Percentiles rank a stretch among this genome's conserved stretches.
phyloP scores from a whole-genome alignment of 2,113 vertebrate species.

The Pteruthius melanotis region DNA sequence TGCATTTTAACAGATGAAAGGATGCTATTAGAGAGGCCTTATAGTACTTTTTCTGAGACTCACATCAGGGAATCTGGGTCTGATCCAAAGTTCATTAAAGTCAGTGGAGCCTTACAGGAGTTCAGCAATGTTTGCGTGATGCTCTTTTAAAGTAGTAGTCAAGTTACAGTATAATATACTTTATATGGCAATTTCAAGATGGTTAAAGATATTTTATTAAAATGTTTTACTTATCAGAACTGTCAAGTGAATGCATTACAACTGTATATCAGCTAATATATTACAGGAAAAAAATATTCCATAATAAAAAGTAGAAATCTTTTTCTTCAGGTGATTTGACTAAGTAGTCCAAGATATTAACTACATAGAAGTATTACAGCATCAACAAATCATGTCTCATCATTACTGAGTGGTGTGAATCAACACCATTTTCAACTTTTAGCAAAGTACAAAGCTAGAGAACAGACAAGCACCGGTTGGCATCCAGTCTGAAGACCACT shows the following conservation, averaged over 20 bases:
- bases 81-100: background rate
- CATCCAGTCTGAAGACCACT: background rate
- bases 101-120: background rate
- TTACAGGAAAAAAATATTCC: background rate
- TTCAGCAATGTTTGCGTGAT: background rate
- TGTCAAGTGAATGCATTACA: background rate
- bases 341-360: background rate
- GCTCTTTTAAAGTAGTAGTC: background rate
- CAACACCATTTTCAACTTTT: background rate
- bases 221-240: background rate
- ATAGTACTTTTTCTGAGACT: background rate
- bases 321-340: background rate
- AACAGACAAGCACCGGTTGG: background rate
- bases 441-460: background rate
- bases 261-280: background rate
- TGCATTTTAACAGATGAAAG: background rate
- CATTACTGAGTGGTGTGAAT: background rate
- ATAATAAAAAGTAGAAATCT: background rate
- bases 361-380: background rate
- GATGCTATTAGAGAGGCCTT: background rate
- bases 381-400: background rate
- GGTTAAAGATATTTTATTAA: background rate
- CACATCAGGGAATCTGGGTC: background rate
- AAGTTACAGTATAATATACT: background rate
- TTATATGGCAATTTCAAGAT: background rate